Evolutionary conservation across 2,888 invertebrate genomes (phyloP), one percentile per base, ranked within the genome.

Genomic region (Allophyes oxyacanthae): DNA sequence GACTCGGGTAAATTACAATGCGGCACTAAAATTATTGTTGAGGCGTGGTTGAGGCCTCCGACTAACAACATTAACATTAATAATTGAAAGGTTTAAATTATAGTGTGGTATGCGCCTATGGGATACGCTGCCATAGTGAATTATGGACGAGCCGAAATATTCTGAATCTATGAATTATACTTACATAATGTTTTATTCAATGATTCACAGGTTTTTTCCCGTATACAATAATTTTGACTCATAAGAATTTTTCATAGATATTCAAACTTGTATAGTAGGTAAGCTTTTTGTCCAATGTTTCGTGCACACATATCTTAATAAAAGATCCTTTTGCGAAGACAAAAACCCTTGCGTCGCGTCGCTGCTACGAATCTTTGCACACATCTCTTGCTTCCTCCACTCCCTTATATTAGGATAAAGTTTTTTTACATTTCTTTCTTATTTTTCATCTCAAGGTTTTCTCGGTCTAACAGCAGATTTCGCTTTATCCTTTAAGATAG

Each of bases 1-100:
- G 80, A 84, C 81, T 81, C 71, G 72, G 70, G 73, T 66, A 79
- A 82, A 85, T 85, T 83, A 85, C 84, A 81, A 77, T 79, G 77
- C 73, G 71, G 64, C 63, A 69, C 75, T 74, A 69, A 78, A 79
- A 81, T 80, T 76, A 72, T 78, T 79, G 74, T 72, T n/a, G n/a
- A n/a, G n/a, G n/a, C n/a, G n/a, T n/a, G n/a, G 45, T 57, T n/a
- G n/a, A 67, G 60, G 64, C 61, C 65, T 64, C 64, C 55, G 45
- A 53, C 52, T 53, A 50, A 65, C 61, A 46, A 49, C 58, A 53
- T 49, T 50, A 38, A 51, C 58, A 63, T 72, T 72, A 60, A 74
- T 79, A 68, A 71, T 73, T 72, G 55, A 72, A 56, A 61, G 64
- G 54, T 74, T 69, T 75, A 69, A 74, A 74, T 77, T 72, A 70